These are phyloP conservation scores for Lophius piscatorius DNA, from an alignment of 2,113 vertebrate species.

Conservation along the genomic window DNA sequence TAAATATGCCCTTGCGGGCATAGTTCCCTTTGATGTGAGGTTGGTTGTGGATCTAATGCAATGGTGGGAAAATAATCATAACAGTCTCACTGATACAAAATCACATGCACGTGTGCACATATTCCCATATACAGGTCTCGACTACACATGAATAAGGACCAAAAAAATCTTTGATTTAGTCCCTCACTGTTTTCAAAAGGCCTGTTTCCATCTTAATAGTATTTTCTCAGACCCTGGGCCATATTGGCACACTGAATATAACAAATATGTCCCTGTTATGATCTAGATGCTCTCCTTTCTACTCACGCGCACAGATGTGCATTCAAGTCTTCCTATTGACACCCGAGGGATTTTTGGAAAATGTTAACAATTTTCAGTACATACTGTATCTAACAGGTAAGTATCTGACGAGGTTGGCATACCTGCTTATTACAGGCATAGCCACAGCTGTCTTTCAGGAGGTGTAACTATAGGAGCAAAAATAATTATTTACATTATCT, in stretches of 20 bases:
- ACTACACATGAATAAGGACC: conserved; percentile 14
- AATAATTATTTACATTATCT: too few species aligned
- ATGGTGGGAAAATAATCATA: conserved; percentile 48
- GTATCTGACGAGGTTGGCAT: too few species aligned
- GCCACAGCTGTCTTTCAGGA: too few species aligned
- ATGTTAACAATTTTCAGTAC: too few species aligned
- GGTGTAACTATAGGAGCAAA: too few species aligned
- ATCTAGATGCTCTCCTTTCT: not conserved
- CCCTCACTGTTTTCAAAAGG: conserved; percentile 3
- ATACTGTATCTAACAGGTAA: too few species aligned
- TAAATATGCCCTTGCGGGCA: conserved; percentile 68
- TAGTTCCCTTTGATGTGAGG: conserved; percentile 68
- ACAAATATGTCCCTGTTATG: conserved; percentile 7
- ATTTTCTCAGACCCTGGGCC: conserved; percentile 15
- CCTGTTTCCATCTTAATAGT: conserved; percentile 5
- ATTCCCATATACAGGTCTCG: too few species aligned
- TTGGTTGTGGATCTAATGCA: conserved; percentile 62
- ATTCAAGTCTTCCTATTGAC: not conserved
- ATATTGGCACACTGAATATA: not conserved
- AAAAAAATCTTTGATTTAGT: conserved; percentile 25
- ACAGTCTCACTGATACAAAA: conserved; percentile 35
- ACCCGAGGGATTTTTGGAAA: too few species aligned
- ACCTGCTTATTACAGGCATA: too few species aligned
- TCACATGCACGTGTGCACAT: conserved; percentile 15
- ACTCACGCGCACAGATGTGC: not conserved